Evolutionary conservation across 2,797 vertebrate genomes (phyloP), one percentile per base, ranked within the genome.

Genomic region (Mastacembelus armatus): DNA sequence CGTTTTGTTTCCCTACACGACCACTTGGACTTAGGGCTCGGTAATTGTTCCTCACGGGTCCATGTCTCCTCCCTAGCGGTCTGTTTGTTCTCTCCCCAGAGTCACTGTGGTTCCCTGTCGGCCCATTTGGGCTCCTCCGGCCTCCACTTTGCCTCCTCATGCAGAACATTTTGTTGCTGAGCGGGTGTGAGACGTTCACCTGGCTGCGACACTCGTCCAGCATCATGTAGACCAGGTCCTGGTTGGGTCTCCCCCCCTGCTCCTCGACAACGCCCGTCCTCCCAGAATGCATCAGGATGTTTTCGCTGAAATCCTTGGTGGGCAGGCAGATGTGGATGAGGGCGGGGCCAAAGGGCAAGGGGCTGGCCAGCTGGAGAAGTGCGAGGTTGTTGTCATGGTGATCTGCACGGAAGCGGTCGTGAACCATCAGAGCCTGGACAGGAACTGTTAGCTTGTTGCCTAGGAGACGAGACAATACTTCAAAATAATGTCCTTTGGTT

Each of bases 151-250:
- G 45, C 8, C n/a, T 54, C 52, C 12, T 77, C 83, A 95, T 95
- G 33, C 96, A 98, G 49, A 95, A 96, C 88, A 95, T 95, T 66
- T 96, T 95, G 54, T 96, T 98, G 1, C 92, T 96, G 63, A 96
- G 83, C 0, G 87, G 86, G 58, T 94, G 85, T 0, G 92, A 93
- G 24, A 88, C 3, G 2, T 94, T 95, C 11, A 95, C 80, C 18
- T 72, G 66, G 16, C 38, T 16, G n/a, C 91, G 90, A 58, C 97
- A 97, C 24, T 92, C 86, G 4, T 94, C 92, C 29, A 92, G 70
- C 0, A 88, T 86, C 32, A 94, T 48, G 60, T 93, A 93, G 0
- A 73, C 77, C 71, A 92, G 89, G 0, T 64, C 45, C 24, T 45
- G 24, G 14, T 39, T 5, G 66, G 8, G 0, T 52, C 61, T 0